phyloP scores from a whole-genome alignment of 2,888 invertebrate species.

The Campaea margaritaria region DNA sequence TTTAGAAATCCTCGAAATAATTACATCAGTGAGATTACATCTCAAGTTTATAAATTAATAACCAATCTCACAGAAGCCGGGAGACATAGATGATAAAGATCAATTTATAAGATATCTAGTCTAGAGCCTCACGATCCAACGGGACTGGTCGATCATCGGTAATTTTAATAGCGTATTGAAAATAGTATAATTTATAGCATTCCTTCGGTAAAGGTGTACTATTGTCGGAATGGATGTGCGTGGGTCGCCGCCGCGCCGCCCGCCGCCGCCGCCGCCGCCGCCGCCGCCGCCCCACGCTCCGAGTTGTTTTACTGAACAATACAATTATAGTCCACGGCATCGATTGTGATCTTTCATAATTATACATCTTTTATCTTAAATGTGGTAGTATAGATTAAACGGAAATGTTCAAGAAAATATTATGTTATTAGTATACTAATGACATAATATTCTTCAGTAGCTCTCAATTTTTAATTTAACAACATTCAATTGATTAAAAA shows the following conservation, averaged over 20 bases:
- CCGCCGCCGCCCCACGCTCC: conserved; percentile 14
- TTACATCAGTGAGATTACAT: too few relatives aligned
- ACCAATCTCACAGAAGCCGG: too few relatives aligned
- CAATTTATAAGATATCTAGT: conserved; percentile 17
- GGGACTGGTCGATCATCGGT: conserved; percentile 22
- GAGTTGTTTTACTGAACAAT: conserved; percentile 19
- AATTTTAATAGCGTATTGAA: conserved; percentile 23
- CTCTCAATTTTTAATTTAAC: too few relatives aligned
- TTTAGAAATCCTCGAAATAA: too few relatives aligned
- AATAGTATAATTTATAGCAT: conserved; percentile 21
- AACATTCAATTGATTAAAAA: too few relatives aligned
- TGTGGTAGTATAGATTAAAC: background rate
- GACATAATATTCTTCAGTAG: too few relatives aligned
- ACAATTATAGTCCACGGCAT: conserved; percentile 22
- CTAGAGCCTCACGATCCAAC: conserved; percentile 10
- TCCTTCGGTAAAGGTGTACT: conserved; percentile 7
- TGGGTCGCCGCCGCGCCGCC: conserved; percentile 8
- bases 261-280: conserved; percentile 1
- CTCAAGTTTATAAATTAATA: too few relatives aligned
- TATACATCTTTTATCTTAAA: conserved; percentile 13
- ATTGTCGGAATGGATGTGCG: conserved; percentile 16
- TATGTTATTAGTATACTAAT: too few relatives aligned
- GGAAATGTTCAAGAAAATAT: too few relatives aligned
- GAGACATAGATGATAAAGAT: conserved; percentile 5
- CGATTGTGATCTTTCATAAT: conserved; percentile 12